Base-by-base conservation (phyloP, 2,888 invertebrate species). In the Tipula unca region DNA sequence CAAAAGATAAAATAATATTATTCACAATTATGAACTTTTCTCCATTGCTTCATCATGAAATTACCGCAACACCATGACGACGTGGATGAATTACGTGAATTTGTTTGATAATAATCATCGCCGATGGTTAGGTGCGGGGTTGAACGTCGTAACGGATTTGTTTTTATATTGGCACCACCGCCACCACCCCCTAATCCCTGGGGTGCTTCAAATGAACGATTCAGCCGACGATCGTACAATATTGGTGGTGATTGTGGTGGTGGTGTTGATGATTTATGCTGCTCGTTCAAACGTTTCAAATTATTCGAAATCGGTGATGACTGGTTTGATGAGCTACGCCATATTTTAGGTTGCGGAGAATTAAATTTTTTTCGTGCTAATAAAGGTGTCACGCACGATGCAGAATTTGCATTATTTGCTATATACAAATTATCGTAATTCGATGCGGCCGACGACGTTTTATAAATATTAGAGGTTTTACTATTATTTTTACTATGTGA, bases 11-110 rank as follows among this genome's bases (percentile, higher is more conserved):
- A 25, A 42, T 29, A 29, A 85, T 85, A 89, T 90, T 89, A 94
- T 91, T 94, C 94, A 91, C 94, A 93, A 89, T 94, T 94, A 89
- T 95, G 95, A 86, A 95, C 94, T 91, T 95, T 95, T 88, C 94
- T 93, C 91, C 95, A 93, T 88, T 95, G 95, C 90, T 94, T 94
- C 90, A 93, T 91, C 87, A 95, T 95, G 91, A 95, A 95, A 88
- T 94, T 93, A 89, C 95, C 95, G 90, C 95, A 95, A 91, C 95
- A 95, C 95, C 95, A 95, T 87, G 90, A 90, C 86, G 90, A 90
- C 87, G 90, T 90, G 86, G 90, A 90, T 87, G 91, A 90, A 87
- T 90, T 90, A 86, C 90, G 88, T 87, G 90, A 89, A 87, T 88
- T 89, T 85, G 84, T 48, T 85, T 42, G 29, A 3, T 85, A 85